Evolutionary conservation across 2,888 invertebrate genomes (phyloP), one percentile per base, ranked within the genome.

Genomic region (Agrotis puta): DNA sequence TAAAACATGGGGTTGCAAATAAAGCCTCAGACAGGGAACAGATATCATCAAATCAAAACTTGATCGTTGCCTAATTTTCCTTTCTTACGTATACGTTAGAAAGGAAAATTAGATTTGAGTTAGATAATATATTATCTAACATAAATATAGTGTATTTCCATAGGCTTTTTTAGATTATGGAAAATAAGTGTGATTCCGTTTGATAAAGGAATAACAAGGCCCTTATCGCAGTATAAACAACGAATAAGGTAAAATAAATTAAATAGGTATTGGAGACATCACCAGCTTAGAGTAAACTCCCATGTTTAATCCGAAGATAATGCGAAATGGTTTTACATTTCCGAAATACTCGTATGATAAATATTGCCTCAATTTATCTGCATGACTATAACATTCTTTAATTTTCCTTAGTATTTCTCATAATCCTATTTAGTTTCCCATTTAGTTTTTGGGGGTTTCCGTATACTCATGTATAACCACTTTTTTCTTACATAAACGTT

Each of bases 221-320:
- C 13, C 43, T 75, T 75, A 75, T 75, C 75, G 14, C 13, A 27
- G 9, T 20, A n/a, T 58, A 45, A 53, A 70, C 33, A 59, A 59
- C 24, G 50, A 63, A 63, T 63, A 54, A 64, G 75, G 48, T 70
- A 57, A 70, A 57, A 16, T 48, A 7, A 47, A 24, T 54, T 20
- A 45, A 68, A 50, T 50, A 68, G 43, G 45, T 61, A 74, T 50
- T 47, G 24, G 18, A n/a, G 18, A 22, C 54, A 20, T 47, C 20
- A 2, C 20, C 14, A n/a, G 48, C 48, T 67, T 73, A 54, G 47
- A 66, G 58, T 14, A 48, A 70, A 67, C 43, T 22, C 9, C 13
- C 24, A 24, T 47, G 20, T 45, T 54, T 56, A 59, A 61, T 74
- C 50, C 48, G 0, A 50, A 72, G 74, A 74, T 74, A 67, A 27